Base-by-base conservation (phyloP, 2,797 vertebrate genomes). In the Alca torda region DNA sequence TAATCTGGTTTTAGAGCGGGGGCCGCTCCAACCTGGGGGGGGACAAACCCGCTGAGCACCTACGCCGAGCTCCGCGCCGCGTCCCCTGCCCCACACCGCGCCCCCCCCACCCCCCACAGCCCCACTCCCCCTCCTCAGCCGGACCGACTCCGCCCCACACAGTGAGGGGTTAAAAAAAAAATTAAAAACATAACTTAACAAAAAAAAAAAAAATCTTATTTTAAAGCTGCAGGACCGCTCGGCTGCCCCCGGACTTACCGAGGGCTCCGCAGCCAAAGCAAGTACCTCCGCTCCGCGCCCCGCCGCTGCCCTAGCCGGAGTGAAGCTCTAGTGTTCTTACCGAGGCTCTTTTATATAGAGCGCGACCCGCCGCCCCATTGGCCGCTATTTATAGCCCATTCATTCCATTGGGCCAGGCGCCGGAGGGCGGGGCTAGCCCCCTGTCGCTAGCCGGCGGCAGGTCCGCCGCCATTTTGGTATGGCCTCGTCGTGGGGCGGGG, bases 351-450 rank as follows among this genome's bases (percentile, higher is more conserved):
- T 97, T 99, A 98, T 99, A 99, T 97, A 98, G 69, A 13, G 16
- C 63, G 24, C 12, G 56, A 69, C 45, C 91, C 87, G 28, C 37
- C 59, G 80, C 83, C 96, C 97, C 91, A 99, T 99, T 99, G 99
- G 99, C 93, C 87, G 78, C 61, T 98, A 98, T 98, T 98, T 98
- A 98, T 97, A 98, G 96, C 98, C 99, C 98, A 99, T 99, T 99
- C 98, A 99, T 99, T 98, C 97, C 88, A 99, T 98, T 99, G 98
- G 92, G 97, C 91, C 33, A 5, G 20, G 30, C 16, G 7, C 28
- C 2, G 10, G 73, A 5, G 92, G 97, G 97, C 5, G 97, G 78
- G 82, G 95, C 57, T 39, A 25, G 24, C 4, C 20, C 28, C 2
- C 54, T 67, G 65, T 72, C 41, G 87, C 30, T 15, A 63, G 51